Evolutionary conservation across 2,888 invertebrate species (phyloP), one percentile per base, ranked within the genome.

Genomic region (Schizotus pectinicornis): DNA sequence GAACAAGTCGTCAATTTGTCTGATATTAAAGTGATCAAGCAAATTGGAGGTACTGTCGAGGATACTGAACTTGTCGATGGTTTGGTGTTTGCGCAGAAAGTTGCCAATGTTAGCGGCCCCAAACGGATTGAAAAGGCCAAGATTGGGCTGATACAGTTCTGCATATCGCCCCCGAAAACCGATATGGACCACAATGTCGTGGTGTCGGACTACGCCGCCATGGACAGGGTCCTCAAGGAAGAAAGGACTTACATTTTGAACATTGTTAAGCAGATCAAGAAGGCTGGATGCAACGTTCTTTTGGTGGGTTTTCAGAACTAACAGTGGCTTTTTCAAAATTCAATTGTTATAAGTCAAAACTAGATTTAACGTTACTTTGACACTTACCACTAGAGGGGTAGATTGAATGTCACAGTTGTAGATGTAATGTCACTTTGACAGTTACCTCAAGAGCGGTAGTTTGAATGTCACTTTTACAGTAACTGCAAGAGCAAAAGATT

Each of bases 161-260:
- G 99, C 79, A 94, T 99, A 79, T 99, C 99, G 8, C 95, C 99
- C 49, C 99, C 99, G 6, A 99, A 99, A 83, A 99, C 99, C 53
- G 98, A 99, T 89, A 96, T 97, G 95, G 95, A 96, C 74, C 95
- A 95, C 81, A 95, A 91, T 77, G 91, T 94, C 2, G 87, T 99
- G 70, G 95, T 99, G 13, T 95, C 97, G 0, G 99, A 99, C 79
- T 99, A 99, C 79, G 89, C 98, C n/a, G 98, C 98, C 47, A 99
- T 99, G 99, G 99, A 99, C 80, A 88, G 99, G 56, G 95, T 99
- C 0, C 80, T 99, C 58, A 93, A 96, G 76, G 99, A 99, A 79
- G 99, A 99, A 80, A 88, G 99, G 49, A 88, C 94, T 50, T 99
- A 99, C 79, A 97, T 99, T 71, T 83, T 99, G 55, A 98, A 99